Conservation (phyloP, 2,888 invertebrate species). For the Lutraria lutraria region DNA sequence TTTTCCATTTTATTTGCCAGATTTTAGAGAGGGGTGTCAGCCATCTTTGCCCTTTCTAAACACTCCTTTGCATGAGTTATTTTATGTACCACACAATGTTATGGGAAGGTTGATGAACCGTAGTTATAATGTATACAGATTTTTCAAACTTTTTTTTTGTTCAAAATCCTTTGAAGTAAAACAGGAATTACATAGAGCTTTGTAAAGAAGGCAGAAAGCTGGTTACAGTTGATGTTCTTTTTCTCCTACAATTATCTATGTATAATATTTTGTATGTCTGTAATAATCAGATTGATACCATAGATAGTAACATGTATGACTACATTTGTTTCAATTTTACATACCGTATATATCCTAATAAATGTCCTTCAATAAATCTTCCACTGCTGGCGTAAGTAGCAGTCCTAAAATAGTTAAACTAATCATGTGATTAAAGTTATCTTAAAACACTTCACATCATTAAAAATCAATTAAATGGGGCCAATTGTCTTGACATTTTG, state of each 20-base stretch:
- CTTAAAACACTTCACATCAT: no score
- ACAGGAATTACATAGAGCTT: background rate
- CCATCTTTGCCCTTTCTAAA: no score
- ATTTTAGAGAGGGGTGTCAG: no score
- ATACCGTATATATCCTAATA: background rate
- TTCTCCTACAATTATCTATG: background rate
- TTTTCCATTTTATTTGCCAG: no score
- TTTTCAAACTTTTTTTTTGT: no score
- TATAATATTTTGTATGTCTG: constrained; percentile 13
- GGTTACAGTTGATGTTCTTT: background rate
- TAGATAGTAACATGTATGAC: background rate
- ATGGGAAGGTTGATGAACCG: background rate
- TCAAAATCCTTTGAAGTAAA: no score
- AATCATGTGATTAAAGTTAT: no score
- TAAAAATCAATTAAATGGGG: no score
- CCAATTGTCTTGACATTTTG: no score
- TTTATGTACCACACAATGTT: no score
- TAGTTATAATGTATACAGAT: background rate
- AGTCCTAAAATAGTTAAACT: background rate
- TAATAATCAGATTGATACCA: background rate
- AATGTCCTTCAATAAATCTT: background rate
- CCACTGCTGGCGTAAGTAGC: background rate
- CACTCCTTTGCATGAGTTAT: no score
- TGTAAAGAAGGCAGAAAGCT: background rate
- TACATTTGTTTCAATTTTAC: constrained; percentile 6